Conservation (phyloP, 2,888 invertebrate genomes). For the Tipula lateralis region DNA sequence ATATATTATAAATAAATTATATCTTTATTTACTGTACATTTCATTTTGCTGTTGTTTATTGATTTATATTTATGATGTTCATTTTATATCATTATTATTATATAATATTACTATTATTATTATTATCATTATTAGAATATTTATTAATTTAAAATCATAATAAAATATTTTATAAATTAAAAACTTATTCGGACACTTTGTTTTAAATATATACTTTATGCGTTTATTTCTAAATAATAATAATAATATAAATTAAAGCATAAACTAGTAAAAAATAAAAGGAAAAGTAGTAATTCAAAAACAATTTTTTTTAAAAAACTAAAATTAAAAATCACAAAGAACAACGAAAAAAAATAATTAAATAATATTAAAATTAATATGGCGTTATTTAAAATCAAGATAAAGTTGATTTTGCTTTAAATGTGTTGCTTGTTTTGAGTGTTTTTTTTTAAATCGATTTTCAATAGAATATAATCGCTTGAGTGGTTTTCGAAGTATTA, state of each 20-base stretch:
- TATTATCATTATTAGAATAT: background rate
- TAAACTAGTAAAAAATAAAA: slow-evolving; percentile 1
- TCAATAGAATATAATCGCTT: background rate
- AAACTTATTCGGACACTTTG: background rate
- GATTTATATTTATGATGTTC: slow-evolving; percentile 6
- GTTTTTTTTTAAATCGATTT: background rate
- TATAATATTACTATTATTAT: background rate
- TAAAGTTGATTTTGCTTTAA: background rate
- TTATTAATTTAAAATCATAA: background rate
- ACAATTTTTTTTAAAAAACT: background rate
- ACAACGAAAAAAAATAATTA: background rate
- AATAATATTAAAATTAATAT: slow-evolving; percentile 20
- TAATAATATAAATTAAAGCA: slow-evolving; percentile 1
- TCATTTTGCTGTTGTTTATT: background rate
- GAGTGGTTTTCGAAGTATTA: background rate
- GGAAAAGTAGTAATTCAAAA: background rate
- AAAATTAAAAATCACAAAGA: slow-evolving; percentile 20
- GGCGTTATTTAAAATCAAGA: slow-evolving; percentile 19
- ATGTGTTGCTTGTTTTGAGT: background rate
- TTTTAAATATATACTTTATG: background rate
- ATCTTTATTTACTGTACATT: slow-evolving; percentile 30
- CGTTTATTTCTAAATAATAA: background rate
- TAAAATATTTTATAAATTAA: background rate
- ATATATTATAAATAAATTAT: slow-evolving; percentile 28
- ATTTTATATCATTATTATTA: background rate